phyloP scores from a whole-genome alignment of 2,797 vertebrate genomes.

The Lepus oiostolus region DNA sequence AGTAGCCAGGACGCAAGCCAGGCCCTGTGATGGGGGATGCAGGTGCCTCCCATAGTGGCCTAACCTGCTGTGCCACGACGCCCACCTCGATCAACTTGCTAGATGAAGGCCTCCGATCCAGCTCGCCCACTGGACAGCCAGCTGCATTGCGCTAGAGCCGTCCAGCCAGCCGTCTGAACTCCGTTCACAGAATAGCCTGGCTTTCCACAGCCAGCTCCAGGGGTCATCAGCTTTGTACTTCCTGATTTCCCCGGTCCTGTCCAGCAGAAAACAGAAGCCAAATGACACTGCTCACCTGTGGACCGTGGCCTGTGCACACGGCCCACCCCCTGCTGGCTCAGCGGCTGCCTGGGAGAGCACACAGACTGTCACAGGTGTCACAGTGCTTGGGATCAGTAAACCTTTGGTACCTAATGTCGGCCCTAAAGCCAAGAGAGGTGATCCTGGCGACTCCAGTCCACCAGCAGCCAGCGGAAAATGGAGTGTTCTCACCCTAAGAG shows the following conservation, averaged over 20 bases:
- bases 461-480: not conserved
- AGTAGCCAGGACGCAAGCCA: too few species aligned
- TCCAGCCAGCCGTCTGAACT: rapidly evolving
- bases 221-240: not conserved
- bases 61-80: too few species aligned
- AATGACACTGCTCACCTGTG: not conserved
- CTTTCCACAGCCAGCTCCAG: not conserved
- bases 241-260: not conserved
- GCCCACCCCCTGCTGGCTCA: not conserved
- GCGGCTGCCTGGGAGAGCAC: not conserved
- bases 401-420: not conserved
- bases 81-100: too few species aligned
- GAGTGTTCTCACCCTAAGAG: not conserved
- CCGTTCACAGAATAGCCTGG: not conserved
- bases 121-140: not conserved
- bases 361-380: not conserved
- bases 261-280: not conserved
- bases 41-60: rapidly evolving
- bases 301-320: not conserved
- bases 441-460: not conserved
- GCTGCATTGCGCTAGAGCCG: not conserved
- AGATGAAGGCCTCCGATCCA: not conserved
- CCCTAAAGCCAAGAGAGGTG: not conserved
- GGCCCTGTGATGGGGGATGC: too few species aligned
- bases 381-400: not conserved